Evolutionary conservation across 1,140 invertebrate species (phyloP), one percentile per base, ranked within the genome.

Genomic region (Bombus polaris): DNA sequence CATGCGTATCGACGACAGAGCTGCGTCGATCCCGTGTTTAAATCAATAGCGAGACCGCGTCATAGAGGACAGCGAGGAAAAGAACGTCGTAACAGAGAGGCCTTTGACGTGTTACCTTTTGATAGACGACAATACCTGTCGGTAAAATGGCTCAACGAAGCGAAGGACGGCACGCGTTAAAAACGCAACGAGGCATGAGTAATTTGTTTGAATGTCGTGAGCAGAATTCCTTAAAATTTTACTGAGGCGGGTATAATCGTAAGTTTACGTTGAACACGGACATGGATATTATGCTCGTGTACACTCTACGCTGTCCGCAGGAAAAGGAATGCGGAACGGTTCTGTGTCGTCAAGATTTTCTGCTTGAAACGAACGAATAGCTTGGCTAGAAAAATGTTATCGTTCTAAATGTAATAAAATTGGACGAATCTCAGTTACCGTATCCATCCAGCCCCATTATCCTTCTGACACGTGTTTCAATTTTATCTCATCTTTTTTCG

Each of bases 271-370:
- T 53, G 47, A 65, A 53, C 13, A 65, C 47, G 68, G n/a, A 53
- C 59, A 35, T 25, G 79, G 37, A 47, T 78, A 71, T 78, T 79
- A 84, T 62, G 25, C 53, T n/a, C 28, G 15, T 80, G 35, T 39
- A 85, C 68, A 59, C 39, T 80, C 22, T 39, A 70, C 76, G 15
- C 53, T 25, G 53, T 71, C 5, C 5, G 28, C 25, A 47, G 53
- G 53, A 2, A 25, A 13, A 42, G 82, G 47, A 83, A 83, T 57
- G 74, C 47, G 18, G 42, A 5, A 25, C 22, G 32, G 65, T 37
- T 83, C 47, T 47, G 37, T 25, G 1, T 65, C 39, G 82, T 71
- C 66, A 42, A 74, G 66, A 84, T 84, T 70, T 84, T 73, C 82
- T 59, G 53, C 12, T 59, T 22, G 75, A 62, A 39, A 71, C 47